A percentile compares a stretch with the other conserved stretches of the same genome.
These are phyloP conservation scores for Melieria crassipennis DNA, from an alignment of 2,888 invertebrate genomes.

Conservation along the genomic window DNA sequence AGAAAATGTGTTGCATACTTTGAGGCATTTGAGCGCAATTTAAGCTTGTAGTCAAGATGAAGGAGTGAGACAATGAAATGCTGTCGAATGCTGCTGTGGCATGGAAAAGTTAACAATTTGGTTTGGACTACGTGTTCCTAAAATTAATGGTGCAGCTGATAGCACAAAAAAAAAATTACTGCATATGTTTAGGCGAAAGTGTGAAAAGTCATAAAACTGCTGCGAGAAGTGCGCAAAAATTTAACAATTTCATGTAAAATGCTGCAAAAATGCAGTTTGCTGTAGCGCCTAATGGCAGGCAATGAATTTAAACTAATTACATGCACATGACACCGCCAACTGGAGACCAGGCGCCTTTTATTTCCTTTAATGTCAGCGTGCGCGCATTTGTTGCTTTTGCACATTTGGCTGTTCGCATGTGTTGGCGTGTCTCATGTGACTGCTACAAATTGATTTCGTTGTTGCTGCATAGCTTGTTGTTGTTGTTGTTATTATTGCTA, in stretches of 20 bases:
- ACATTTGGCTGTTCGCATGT: not conserved
- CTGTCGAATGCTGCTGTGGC: too few relatives aligned
- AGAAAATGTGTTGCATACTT: conserved; percentile 39
- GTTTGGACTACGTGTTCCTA: not conserved
- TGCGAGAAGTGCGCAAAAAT: too few relatives aligned
- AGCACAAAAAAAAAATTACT: conserved; percentile 21
- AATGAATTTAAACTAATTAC: conserved; percentile 29
- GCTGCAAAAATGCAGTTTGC: conserved; percentile 14
- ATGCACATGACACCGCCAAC: not conserved
- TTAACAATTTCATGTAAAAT: conserved; percentile 16
- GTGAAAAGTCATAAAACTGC: too few relatives aligned
- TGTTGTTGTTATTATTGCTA: not conserved
- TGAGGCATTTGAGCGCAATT: not conserved
- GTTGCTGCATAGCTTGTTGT: conserved; percentile 42
- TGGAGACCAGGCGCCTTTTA: conserved; percentile 1
- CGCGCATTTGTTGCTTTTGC: conserved; percentile 3
- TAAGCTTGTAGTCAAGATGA: too few relatives aligned
- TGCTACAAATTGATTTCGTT: conserved; percentile 59
- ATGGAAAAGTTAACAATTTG: not conserved
- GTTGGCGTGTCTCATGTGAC: conserved; percentile 53
- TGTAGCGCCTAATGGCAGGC: conserved; percentile 16
- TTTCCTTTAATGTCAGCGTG: conserved; percentile 20
- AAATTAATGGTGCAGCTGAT: conserved; percentile 14
- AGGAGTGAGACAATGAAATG: too few relatives aligned
- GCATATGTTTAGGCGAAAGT: conserved; percentile 9